These are phyloP conservation scores for Holocentrus rufus DNA, from an alignment of 2,797 vertebrate genomes.

Conservation along the genomic window DNA sequence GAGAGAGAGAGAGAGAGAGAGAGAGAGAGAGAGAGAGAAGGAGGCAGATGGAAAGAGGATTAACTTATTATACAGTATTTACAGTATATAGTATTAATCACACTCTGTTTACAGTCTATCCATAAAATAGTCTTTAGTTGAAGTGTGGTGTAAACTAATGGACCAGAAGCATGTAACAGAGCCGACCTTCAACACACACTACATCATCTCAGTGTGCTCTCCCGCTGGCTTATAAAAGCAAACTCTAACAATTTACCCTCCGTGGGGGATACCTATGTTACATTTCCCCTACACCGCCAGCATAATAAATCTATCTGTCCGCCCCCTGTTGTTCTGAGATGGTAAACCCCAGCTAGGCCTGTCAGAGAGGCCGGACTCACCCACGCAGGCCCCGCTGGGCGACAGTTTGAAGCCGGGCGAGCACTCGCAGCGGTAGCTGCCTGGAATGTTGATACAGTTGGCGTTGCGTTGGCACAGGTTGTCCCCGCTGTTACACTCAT, in stretches of 20 bases:
- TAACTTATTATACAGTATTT: background rate
- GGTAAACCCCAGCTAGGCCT: conserved; percentile 7
- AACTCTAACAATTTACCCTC: background rate
- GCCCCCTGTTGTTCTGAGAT: conserved; percentile 8
- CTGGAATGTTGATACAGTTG: conserved; percentile 92
- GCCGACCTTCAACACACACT: background rate
- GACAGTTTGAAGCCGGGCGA: conserved; percentile 90
- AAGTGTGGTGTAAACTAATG: background rate
- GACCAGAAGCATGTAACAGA: background rate
- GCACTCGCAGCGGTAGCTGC: conserved; percentile 93
- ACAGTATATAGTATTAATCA: background rate
- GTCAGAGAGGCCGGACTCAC: conserved; percentile 80
- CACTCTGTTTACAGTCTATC: background rate
- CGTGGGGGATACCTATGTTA: too few relatives aligned
- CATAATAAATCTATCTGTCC: background rate
- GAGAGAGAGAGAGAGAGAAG: conserved; percentile 7
- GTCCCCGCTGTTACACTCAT: conserved; percentile 91
- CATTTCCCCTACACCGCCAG: background rate
- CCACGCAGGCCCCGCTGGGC: conserved; percentile 89
- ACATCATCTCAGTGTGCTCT: background rate
- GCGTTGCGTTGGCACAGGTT: conserved; percentile 91
- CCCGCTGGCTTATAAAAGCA: background rate
- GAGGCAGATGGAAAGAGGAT: background rate
- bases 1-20: background rate
- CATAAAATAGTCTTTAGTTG: background rate